Evolutionary conservation across 2,888 invertebrate genomes (phyloP), one percentile per base, ranked within the genome.

Genomic region (Troglohyphantes excavatus): DNA sequence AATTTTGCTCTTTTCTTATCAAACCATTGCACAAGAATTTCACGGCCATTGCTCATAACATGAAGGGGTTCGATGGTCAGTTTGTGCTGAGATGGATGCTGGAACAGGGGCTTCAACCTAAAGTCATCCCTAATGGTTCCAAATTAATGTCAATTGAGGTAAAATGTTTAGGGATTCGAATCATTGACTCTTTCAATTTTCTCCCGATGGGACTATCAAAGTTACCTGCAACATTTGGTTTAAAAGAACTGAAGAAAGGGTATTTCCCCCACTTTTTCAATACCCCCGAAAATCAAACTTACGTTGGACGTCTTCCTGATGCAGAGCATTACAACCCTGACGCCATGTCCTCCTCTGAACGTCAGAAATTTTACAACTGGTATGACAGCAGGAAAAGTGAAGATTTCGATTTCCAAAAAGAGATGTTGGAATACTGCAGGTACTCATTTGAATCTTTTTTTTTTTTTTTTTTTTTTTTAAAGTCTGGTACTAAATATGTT

Each of bases 241-340:
- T 90, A 0, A 19, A 1, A 2, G 81, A 79, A n/a, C 1, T 73
- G 53, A 63, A 7, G n/a, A 85, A 90, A n/a, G 79, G 90, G 2
- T 90, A 84, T 39, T 84, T 90, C 21, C 84, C 72, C 2, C 72
- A 90, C 65, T 33, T 90, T 0, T 90, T 85, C 23, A 85, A 90
- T 33, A 67, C 29, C 0, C 6, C 3, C 2, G 26, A 82, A 39
- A 89, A 89, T 23, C 88, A 83, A 39, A 9, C n/a, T 0, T 83
- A 82, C n/a, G 27, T 76, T 5, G 68, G 82, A 2, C 27, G 65
- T 0, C 5, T 82, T 2, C 76, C 82, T 2, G 61, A 82, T 0
- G 13, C 19, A 2, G 0, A 2, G 0, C 82, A n/a, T 17, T 88
- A 75, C 19, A 23, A 26, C 17, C 82, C 88, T 5, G 67, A 75